Evolutionary conservation across 2,797 vertebrate genomes (phyloP), one percentile per base, ranked within the genome.

Genomic region (Selene dorsalis): DNA sequence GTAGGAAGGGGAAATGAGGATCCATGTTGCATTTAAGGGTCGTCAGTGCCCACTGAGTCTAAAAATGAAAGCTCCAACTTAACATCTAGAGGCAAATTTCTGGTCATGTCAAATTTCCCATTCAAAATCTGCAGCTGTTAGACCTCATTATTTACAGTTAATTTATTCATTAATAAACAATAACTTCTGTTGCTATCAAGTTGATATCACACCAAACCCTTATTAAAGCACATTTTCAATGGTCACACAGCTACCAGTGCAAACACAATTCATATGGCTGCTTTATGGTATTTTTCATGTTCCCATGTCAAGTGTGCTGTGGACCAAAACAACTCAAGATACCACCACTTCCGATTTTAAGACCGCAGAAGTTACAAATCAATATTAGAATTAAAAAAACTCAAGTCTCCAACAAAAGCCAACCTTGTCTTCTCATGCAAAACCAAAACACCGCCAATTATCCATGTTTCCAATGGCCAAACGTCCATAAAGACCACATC

Each of bases 1-100:
- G 35, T 35, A 8, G 38, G 56, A 65, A 4, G 47, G 69, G 60
- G 16, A 76, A 24, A 41, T 13, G 18, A 60, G 28, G 63, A 73
- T 47, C 47, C 47, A 45, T 69, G 60, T 38, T 69, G 59, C 60
- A 48, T 59, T 7, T 24, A 20, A 41, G 38, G 14, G 13, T 14
- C 48, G 17, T 59, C 2, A 57, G 11, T 56, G 3, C n/a, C 4
- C 12, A 3, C 1, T 6, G 18, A 58, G 43, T 13, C 48, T 4
- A 57, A 16, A 66, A 35, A 11, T 64, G 10, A n/a, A n/a, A 50
- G 6, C 43, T 69, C 6, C 20, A 53, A 32, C 5, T 61, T 11
- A 63, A 43, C 20, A 68, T 41, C 60, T 35, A 26, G 30, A 6
- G 28, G 50, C 2, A 16, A 22, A 17, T 47, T 18, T 38, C 7